Evolutionary conservation across 2,888 invertebrate genomes (phyloP), one percentile per base, ranked within the genome.

Genomic region (Maniola hyperantus): DNA sequence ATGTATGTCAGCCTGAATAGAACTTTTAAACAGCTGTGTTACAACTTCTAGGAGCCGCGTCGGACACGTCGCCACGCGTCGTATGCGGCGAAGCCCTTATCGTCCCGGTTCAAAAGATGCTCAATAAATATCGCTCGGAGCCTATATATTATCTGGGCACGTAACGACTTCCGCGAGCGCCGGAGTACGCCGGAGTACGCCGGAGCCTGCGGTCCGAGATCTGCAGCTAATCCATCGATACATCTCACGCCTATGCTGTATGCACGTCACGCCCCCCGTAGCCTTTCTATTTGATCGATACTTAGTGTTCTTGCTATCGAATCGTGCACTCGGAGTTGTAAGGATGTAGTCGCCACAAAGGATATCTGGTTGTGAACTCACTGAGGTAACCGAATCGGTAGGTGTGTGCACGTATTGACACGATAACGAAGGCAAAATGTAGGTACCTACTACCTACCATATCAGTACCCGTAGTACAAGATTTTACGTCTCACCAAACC

Each of bases 81-180:
- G 48, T 18, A 8, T 18, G 48, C 48, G 18, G 4, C 48, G 8
- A 48, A 48, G 48, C 48, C 48, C 10, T 51, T 51, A 51, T 51
- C 50, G 50, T 7, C 57, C 6, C 15, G 5, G 26, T 26, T n/a
- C 53, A 26, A 39, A 53, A 39, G 51, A 61, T 53, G 51, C 53
- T 51, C 62, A 62, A 53, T 62, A 62, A 62, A 62, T 62, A 62
- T 53, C 62, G 62, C n/a, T 15, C 39, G 39, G 51, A 13, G 50
- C 50, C 50, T 26, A 53, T 62, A 62, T 62, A 62, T 62, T 62
- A 62, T 62, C 53, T 42, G 44, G 44, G 51, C 50, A 13, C 53
- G 62, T 51, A 62, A 62, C 62, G 62, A 62, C 62, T 62, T 62
- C 62, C 62, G 62, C 18, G 62, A 18, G 18, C 0, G 50, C 48